phyloP scores from a whole-genome alignment of 2,888 invertebrate species.

The Drosophila meridiana region DNA sequence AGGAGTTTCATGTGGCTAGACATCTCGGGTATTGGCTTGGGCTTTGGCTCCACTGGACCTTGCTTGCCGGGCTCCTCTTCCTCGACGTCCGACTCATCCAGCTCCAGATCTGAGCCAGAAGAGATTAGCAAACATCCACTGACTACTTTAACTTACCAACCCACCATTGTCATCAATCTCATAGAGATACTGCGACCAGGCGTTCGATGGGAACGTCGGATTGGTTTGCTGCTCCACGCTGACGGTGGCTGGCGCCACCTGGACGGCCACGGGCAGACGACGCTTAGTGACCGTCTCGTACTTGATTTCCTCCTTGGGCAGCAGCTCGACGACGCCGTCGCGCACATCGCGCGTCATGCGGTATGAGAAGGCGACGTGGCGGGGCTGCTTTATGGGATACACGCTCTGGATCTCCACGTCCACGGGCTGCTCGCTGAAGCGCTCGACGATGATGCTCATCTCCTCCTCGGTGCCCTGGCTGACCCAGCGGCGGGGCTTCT shows the following conservation, averaged over 20 bases:
- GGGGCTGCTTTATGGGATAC: constrained; percentile 86
- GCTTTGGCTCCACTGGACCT: constrained; percentile 32
- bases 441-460: constrained; percentile 86
- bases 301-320: constrained; percentile 86
- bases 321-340: constrained; percentile 90
- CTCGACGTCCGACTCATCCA: constrained; percentile 76
- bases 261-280: constrained; percentile 87
- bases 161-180: constrained; percentile 82
- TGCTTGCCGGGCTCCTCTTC: constrained; percentile 51
- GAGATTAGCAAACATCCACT: background rate
- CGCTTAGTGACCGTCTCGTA: constrained; percentile 87
- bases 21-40: constrained; percentile 71
- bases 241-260: constrained; percentile 86
- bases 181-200: constrained; percentile 89
- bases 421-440: constrained; percentile 86
- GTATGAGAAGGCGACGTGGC: constrained; percentile 85
- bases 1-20: constrained; percentile 82
- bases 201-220: constrained; percentile 89
- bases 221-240: constrained; percentile 88
- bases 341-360: constrained; percentile 87
- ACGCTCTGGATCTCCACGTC: constrained; percentile 89
- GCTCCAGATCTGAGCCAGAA: constrained; percentile 59
- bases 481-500: constrained; percentile 87
- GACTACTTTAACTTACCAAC: background rate
- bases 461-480: constrained; percentile 89